Evolutionary conservation across 2,113 vertebrate genomes (phyloP).

Genomic region (Zosterops lateralis): DNA sequence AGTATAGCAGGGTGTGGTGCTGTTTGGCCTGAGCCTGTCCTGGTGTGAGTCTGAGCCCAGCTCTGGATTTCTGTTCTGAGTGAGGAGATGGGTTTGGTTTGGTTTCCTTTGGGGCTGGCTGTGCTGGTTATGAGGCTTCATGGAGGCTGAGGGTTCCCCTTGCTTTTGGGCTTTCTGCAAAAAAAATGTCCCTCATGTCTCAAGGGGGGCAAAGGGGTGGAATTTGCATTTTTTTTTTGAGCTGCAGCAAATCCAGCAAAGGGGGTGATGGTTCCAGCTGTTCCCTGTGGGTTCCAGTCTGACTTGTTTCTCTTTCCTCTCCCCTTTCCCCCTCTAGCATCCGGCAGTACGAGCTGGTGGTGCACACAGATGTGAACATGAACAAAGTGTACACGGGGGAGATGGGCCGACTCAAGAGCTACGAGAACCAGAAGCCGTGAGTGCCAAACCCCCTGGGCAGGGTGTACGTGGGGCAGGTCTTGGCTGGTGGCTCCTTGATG

Average conservation of each 20-base stretch:
- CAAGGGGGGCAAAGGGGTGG: accelerated
- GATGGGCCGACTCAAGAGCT: conserved; percentile 94
- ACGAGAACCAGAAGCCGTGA: conserved; percentile 96
- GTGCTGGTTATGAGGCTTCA: not conserved
- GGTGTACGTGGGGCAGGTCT: accelerated
- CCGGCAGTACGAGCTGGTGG: conserved; percentile 92
- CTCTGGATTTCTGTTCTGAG: not conserved
- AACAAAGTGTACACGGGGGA: conserved; percentile 90
- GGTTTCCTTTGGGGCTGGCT: not conserved
- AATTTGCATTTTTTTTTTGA: not conserved
- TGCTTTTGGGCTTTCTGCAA: not conserved
- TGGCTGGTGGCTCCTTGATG: accelerated
- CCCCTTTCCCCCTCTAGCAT: conserved; percentile 74
- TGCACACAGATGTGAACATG: conserved; percentile 82
- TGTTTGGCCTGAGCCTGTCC: not conserved
- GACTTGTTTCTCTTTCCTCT: not conserved
- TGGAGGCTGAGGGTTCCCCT: not conserved
- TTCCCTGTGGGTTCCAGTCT: not conserved
- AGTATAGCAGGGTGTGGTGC: not conserved
- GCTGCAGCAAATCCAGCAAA: not conserved
- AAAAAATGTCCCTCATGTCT: not conserved
- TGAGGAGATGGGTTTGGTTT: not conserved
- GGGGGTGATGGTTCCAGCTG: not conserved
- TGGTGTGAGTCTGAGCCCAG: not conserved
- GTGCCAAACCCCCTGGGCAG: conserved; percentile 29